phyloP scores from a whole-genome alignment of 1,140 invertebrate species.

The Berghia stephanieae region DNA sequence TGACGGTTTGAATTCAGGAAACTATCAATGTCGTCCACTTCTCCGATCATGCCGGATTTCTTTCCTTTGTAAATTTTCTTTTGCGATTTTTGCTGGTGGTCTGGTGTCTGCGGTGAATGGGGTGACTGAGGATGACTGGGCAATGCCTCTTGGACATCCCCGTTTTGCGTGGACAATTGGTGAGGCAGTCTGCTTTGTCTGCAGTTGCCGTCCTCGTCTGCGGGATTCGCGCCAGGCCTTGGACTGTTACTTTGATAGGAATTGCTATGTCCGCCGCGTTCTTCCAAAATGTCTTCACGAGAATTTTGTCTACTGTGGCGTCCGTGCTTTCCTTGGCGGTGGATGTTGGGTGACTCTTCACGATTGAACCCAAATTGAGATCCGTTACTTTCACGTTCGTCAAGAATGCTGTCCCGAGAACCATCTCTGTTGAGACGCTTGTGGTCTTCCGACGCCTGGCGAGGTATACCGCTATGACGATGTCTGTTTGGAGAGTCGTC shows the following conservation, averaged over 20 bases:
- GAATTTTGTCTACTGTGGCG: constrained; percentile 51
- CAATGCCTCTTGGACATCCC: too few species aligned
- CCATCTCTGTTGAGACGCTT: constrained; percentile 47
- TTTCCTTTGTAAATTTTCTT: constrained; percentile 35
- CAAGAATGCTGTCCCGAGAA: constrained; percentile 54
- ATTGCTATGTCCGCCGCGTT: constrained; percentile 31
- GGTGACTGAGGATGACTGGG: too few species aligned
- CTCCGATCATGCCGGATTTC: constrained; percentile 49
- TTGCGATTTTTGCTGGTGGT: constrained; percentile 36
- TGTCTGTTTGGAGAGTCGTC: constrained; percentile 53
- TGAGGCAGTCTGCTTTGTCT: neutral
- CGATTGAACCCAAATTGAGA: constrained; percentile 54
- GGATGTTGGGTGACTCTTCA: constrained; percentile 58
- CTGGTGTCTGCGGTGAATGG: too few species aligned
- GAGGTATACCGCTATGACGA: constrained; percentile 22
- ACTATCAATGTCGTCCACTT: constrained; percentile 60
- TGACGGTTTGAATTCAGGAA: constrained; percentile 42
- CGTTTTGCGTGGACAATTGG: neutral
- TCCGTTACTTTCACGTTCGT: constrained; percentile 52
- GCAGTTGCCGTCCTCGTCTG: constrained; percentile 17
- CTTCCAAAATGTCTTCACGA: constrained; percentile 53
- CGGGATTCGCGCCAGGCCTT: too few species aligned
- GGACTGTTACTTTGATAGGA: too few species aligned
- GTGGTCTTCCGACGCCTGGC: constrained; percentile 33
- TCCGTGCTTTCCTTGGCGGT: constrained; percentile 40